phyloP scores from a whole-genome alignment of 2,888 invertebrate species.

The Endomychus coccineus region DNA sequence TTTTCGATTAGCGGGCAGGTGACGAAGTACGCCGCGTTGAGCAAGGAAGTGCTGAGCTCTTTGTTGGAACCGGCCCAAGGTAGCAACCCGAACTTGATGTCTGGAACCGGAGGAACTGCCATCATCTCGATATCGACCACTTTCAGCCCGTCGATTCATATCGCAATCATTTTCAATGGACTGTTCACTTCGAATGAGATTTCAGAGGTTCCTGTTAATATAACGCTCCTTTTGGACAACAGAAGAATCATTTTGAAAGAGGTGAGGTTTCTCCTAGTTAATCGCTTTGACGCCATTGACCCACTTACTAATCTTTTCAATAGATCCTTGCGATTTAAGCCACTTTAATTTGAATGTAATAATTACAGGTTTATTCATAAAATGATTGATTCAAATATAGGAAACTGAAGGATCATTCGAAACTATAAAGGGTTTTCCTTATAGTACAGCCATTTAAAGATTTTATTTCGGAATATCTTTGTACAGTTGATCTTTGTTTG shows the following conservation, averaged over 20 bases:
- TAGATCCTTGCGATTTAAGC: too few species aligned
- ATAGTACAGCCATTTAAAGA: too few species aligned
- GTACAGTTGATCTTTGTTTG: too few species aligned
- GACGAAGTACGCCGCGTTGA: constrained; percentile 65
- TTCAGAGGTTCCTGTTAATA: constrained; percentile 59
- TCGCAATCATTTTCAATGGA: constrained; percentile 76
- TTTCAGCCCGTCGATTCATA: constrained; percentile 71
- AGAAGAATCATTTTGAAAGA: constrained; percentile 69
- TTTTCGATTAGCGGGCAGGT: constrained; percentile 65
- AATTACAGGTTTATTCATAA: too few species aligned
- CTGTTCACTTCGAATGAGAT: constrained; percentile 60
- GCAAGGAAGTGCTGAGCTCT: constrained; percentile 76
- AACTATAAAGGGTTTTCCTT: too few species aligned
- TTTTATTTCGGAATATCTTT: too few species aligned
- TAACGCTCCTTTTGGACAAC: constrained; percentile 63
- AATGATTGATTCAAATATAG: too few species aligned
- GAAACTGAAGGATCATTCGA: too few species aligned
- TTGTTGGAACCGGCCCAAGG: constrained; percentile 61
- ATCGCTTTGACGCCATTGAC: too few species aligned
- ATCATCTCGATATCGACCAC: constrained; percentile 76
- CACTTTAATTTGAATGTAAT: too few species aligned
- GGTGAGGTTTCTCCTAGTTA: too few species aligned
- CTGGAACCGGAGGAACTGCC: constrained; percentile 73
- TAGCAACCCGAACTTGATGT: constrained; percentile 49
- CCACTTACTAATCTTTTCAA: too few species aligned